Evolutionary conservation across 2,797 vertebrate genomes (phyloP).

Genomic region (Tragelaphus oryx): DNA sequence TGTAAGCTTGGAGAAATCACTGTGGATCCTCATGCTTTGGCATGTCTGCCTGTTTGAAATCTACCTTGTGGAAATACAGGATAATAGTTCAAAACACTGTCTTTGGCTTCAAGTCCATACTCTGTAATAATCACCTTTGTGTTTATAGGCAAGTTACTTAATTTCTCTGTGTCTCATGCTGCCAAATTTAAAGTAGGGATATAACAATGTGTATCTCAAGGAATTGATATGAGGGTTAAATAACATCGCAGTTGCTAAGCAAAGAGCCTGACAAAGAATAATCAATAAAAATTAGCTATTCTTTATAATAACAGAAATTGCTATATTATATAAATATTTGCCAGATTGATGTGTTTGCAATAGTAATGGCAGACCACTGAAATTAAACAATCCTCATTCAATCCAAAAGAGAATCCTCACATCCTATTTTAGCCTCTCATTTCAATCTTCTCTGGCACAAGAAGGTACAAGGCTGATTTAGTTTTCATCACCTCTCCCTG

Average conservation of each 20-base stretch:
- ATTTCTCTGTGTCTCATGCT: not conserved
- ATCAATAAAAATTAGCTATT: not conserved
- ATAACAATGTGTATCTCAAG: not conserved
- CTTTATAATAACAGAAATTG: not conserved
- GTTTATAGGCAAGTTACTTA: not conserved
- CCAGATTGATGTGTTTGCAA: not conserved
- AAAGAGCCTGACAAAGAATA: not conserved
- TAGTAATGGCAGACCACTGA: not conserved
- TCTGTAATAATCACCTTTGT: not conserved
- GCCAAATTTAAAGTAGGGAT: constrained; percentile 25
- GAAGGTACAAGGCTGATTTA: not conserved
- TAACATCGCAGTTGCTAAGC: not conserved
- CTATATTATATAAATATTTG: not conserved
- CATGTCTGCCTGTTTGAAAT: not conserved
- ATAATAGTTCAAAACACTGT: constrained; percentile 13
- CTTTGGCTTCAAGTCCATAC: not conserved
- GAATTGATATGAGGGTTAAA: not conserved
- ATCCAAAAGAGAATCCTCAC: constrained; percentile 22
- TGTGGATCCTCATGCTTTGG: not conserved
- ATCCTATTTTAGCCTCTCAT: not conserved
- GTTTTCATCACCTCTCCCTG: not conserved
- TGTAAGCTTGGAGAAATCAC: not conserved
- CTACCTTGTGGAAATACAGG: not conserved
- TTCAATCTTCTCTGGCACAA: constrained; percentile 14
- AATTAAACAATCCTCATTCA: constrained; percentile 11